phyloP scores from a whole-genome alignment of 1,140 invertebrate genomes.

The Pogonognathellus flavescens region DNA sequence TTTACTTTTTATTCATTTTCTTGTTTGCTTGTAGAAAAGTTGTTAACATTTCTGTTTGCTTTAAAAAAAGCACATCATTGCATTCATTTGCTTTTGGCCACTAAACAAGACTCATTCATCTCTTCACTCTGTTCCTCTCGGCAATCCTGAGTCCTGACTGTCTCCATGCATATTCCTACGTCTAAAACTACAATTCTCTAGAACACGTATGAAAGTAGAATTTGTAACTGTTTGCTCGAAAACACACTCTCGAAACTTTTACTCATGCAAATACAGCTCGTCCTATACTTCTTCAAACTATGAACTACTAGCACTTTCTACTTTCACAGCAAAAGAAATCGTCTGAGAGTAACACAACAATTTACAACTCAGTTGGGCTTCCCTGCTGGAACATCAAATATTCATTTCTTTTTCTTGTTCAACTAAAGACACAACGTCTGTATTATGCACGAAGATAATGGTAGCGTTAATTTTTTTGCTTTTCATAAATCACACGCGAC shows the following conservation, averaged over 20 bases:
- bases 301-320: too few species aligned
- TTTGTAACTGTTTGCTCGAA: not conserved
- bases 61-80: constrained; percentile 15
- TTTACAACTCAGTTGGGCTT: not conserved
- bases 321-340: too few species aligned
- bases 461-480: not conserved
- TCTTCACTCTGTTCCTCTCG: not conserved
- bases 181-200: not conserved
- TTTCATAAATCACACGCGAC: constrained; percentile 4
- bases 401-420: not conserved
- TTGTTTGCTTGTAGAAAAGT: constrained; percentile 37
- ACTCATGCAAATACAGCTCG: not conserved
- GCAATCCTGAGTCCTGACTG: not conserved
- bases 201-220: not conserved
- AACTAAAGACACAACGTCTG: too few species aligned
- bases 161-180: too few species aligned
- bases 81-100: not conserved
- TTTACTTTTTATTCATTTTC: constrained; percentile 38
- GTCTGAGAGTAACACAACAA: not conserved
- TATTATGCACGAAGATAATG: too few species aligned
- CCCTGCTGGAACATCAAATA: constrained; percentile 2
- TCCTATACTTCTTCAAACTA: not conserved
- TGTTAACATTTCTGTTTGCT: constrained; percentile 41
- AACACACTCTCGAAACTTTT: constrained; percentile 8
- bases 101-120: not conserved